A percentile compares a stretch with the other conserved stretches of the same genome.
phyloP scores from a whole-genome alignment of 1,140 invertebrate species.

The Steinernema feltiae region DNA sequence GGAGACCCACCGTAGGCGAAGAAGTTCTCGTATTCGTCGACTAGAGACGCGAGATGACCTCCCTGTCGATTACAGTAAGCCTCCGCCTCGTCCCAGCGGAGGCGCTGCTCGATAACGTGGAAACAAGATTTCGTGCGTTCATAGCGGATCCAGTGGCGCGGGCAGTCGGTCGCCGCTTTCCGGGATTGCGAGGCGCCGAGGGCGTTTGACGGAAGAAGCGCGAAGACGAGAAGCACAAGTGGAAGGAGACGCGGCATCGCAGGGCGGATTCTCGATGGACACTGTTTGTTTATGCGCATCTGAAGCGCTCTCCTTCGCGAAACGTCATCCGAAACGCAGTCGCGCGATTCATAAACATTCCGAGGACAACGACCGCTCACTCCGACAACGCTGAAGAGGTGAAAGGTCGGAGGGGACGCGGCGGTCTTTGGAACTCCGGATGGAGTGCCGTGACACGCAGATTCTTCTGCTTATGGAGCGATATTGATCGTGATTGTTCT shows the following conservation, averaged over 20 bases:
- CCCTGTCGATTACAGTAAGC: background rate
- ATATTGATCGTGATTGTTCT: no score
- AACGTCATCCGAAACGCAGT: background rate
- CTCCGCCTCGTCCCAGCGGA: conserved; percentile 1
- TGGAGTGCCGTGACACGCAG: no score
- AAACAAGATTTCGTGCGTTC: background rate
- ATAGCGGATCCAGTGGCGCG: background rate
- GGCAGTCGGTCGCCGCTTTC: background rate
- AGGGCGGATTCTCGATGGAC: background rate
- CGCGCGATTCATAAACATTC: background rate
- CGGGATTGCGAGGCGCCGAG: background rate
- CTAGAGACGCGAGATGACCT: background rate
- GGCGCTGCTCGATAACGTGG: background rate
- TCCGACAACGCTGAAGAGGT: no score
- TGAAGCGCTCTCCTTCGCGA: background rate
- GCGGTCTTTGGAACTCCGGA: no score
- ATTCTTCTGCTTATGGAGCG: no score
- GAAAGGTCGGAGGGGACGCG: background rate
- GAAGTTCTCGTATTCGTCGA: conserved; percentile 5
- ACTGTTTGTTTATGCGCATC: background rate
- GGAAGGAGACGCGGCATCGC: background rate
- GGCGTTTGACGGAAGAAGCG: background rate
- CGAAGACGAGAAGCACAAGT: background rate
- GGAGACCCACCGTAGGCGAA: background rate
- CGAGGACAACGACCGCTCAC: no score